Evolutionary conservation across 2,888 invertebrate species (phyloP).

Genomic region (Pantelozetes paolii): DNA sequence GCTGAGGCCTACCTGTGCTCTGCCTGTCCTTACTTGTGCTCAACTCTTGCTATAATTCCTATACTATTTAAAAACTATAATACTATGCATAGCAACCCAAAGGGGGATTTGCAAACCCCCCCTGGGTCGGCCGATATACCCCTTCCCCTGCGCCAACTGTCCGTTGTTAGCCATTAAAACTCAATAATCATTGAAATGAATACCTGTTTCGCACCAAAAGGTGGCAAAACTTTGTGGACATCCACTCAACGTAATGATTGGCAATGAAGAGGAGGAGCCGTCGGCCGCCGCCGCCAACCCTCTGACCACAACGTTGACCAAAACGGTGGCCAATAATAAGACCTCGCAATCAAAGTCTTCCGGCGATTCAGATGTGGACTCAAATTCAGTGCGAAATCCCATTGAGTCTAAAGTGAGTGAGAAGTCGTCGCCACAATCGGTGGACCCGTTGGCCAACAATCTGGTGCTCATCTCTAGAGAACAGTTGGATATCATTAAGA

Average conservation of each 20-base stretch:
- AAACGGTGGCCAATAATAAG: not conserved
- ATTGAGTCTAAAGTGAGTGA: not conserved
- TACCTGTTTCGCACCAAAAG: not conserved
- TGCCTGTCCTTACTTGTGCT: no score
- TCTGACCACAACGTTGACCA: not conserved
- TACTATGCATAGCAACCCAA: no score
- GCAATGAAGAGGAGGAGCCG: not conserved
- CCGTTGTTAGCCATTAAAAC: not conserved
- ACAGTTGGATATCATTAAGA: constrained; percentile 2
- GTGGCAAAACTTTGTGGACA: constrained; percentile 20
- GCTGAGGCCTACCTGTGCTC: no score
- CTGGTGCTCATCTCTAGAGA: not conserved
- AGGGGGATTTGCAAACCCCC: not conserved
- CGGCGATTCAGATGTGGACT: not conserved
- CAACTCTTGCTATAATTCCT: no score
- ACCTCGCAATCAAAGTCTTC: not conserved
- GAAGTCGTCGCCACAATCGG: not conserved
- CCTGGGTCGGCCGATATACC: no score
- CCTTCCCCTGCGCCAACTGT: no score
- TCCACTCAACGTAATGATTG: constrained; percentile 12
- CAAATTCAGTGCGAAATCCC: not conserved
- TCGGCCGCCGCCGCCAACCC: no score
- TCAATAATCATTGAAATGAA: not conserved
- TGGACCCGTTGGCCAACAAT: not conserved
- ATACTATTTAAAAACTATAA: no score